Evolutionary conservation across 64 coral and sea anemone species (phyloP).

Genomic region (Orbicella faveolata): DNA sequence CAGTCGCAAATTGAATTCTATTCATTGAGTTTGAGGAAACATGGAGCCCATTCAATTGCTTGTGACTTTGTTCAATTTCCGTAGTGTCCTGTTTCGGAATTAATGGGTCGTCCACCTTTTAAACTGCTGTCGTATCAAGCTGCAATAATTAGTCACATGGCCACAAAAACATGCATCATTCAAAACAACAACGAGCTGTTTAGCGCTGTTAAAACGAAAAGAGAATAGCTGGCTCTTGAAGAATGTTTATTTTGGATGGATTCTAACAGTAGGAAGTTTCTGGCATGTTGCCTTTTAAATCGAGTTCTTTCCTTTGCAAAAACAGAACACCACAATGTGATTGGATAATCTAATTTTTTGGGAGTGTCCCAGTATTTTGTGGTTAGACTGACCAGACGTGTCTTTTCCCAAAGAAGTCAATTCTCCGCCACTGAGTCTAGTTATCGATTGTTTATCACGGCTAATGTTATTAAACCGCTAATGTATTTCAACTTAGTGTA

Average conservation of each 20-base stretch:
- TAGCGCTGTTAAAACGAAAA: not conserved
- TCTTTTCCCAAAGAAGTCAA: not conserved
- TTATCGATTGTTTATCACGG: not conserved
- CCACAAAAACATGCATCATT: not conserved
- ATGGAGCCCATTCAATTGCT: not conserved
- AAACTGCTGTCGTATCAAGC: not conserved
- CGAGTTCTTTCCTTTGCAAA: not conserved
- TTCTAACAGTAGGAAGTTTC: not conserved
- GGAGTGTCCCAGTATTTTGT: slow-evolving; percentile 7
- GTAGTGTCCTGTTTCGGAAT: slow-evolving; percentile 16
- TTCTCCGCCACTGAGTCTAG: not conserved
- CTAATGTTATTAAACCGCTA: not conserved
- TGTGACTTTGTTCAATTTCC: not conserved
- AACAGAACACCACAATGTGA: not conserved
- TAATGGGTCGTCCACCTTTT: not conserved
- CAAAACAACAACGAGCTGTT: not conserved
- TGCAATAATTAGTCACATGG: not conserved
- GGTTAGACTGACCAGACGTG: not conserved
- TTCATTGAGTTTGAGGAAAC: not conserved
- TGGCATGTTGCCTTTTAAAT: slow-evolving; percentile 4
- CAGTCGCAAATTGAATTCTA: not conserved
- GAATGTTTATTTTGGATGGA: slow-evolving; percentile 1
- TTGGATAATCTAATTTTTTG: not conserved
- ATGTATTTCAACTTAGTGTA: slow-evolving; percentile 5
- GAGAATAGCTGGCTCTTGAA: not conserved